These are phyloP conservation scores for Sesia bembeciformis DNA, from an alignment of 2,888 invertebrate species.

Conservation along the genomic window DNA sequence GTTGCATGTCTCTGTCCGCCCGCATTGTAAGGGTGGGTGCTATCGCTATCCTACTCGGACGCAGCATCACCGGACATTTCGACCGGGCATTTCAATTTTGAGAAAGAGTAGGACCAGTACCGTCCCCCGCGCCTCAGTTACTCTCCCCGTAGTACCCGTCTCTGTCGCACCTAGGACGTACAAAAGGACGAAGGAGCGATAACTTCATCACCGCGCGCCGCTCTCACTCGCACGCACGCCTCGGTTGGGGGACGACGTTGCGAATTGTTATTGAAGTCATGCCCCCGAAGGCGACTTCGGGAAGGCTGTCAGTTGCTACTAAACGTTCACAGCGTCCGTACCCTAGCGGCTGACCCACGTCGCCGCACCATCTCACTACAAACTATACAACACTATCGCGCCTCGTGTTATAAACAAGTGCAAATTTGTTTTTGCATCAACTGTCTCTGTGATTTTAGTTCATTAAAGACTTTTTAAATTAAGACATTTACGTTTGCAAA, in stretches of 20 bases:
- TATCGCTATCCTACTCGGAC: conserved; percentile 72
- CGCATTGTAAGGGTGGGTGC: conserved; percentile 72
- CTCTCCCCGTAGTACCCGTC: conserved; percentile 39
- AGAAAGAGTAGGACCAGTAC: conserved; percentile 72
- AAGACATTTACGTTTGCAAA: conserved; percentile 21
- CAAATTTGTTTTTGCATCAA: conserved; percentile 35
- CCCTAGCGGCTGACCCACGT: conserved; percentile 49
- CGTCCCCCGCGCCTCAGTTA: conserved; percentile 41
- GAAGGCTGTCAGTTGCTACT: conserved; percentile 73
- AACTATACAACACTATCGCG: conserved; percentile 36
- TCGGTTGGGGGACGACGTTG: conserved; percentile 74
- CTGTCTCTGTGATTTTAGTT: conserved; percentile 45
- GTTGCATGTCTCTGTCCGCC: conserved; percentile 65
- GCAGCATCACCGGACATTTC: conserved; percentile 75
- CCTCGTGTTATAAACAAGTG: conserved; percentile 53
- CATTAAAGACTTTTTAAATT: conserved; percentile 20
- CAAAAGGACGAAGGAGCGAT: conserved; percentile 76
- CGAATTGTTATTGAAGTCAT: conserved; percentile 76
- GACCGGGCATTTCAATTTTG: conserved; percentile 76
- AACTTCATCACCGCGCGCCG: conserved; percentile 68
- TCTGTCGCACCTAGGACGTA: conserved; percentile 68
- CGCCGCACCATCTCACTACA: conserved; percentile 37
- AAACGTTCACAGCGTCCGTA: conserved; percentile 69
- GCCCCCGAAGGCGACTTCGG: conserved; percentile 75
- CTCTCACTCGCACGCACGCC: conserved; percentile 67